Percentiles rank a stretch among this genome's conserved stretches.
Conservation (phyloP, 2,888 invertebrate genomes). For the Plebejus argus region DNA sequence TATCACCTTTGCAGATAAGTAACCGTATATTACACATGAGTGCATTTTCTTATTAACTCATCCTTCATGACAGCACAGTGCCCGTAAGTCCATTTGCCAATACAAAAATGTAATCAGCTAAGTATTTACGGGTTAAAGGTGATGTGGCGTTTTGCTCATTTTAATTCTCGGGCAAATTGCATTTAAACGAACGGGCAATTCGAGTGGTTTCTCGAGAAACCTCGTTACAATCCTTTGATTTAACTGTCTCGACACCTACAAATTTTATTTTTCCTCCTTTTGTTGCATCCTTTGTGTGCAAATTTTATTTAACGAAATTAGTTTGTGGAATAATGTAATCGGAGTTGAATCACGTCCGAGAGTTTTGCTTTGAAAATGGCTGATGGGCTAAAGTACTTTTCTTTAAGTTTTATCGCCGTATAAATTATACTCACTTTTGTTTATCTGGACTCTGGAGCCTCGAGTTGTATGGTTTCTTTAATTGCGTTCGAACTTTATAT, state of each 20-base stretch:
- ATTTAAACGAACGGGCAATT: conserved; percentile 59
- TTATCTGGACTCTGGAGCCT: conserved; percentile 3
- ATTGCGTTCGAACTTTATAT: conserved; percentile 10
- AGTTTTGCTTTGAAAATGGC: conserved; percentile 45
- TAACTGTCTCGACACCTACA: conserved; percentile 74
- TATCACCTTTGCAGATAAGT: not conserved
- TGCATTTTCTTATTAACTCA: conserved; percentile 2
- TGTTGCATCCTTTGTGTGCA: conserved; percentile 65
- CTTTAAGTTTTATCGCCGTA: conserved; percentile 26
- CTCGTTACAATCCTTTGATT: conserved; percentile 68
- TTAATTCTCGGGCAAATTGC: conserved; percentile 56
- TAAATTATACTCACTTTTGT: conserved; percentile 19
- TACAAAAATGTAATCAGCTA: conserved; percentile 8
- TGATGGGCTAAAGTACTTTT: conserved; percentile 27
- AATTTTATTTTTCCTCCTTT: conserved; percentile 65
- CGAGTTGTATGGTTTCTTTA: conserved; percentile 21
- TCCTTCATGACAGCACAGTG: not conserved
- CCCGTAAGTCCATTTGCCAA: conserved; percentile 13
- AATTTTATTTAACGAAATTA: conserved; percentile 65
- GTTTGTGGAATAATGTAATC: conserved; percentile 48
- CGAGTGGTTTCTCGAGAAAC: conserved; percentile 61
- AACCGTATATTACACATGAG: not conserved
- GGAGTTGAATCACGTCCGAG: conserved; percentile 61
- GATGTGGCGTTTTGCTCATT: conserved; percentile 40
- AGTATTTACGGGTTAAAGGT: conserved; percentile 30